Evolutionary conservation across 2,888 invertebrate genomes (phyloP).

Genomic region (Eucera pruinosa): DNA sequence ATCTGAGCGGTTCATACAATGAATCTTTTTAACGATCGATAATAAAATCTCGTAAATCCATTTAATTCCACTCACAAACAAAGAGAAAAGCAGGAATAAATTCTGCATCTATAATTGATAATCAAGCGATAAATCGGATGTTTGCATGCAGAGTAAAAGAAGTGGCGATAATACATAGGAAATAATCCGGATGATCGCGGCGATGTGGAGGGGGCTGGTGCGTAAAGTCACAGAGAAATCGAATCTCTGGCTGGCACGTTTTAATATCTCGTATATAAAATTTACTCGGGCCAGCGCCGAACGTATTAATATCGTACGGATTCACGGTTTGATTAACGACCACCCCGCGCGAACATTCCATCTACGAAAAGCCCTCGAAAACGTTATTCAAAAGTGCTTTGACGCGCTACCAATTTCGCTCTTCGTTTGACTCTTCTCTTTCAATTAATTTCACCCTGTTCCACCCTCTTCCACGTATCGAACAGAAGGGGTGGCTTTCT

Average conservation of each 20-base stretch:
- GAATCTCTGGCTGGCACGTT: neutral
- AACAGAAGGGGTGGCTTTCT: neutral
- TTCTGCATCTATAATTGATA: neutral
- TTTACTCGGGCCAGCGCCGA: neutral
- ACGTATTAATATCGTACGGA: conserved; percentile 33
- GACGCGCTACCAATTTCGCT: conserved; percentile 14
- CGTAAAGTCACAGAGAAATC: neutral
- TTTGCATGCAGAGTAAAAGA: neutral
- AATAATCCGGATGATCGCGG: conserved; percentile 22
- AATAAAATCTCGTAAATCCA: too few species aligned
- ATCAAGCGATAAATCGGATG: neutral
- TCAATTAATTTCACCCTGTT: conserved; percentile 10
- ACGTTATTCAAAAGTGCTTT: conserved; percentile 13
- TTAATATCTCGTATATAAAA: conserved; percentile 35
- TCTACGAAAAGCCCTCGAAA: conserved; percentile 10
- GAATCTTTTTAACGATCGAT: too few species aligned
- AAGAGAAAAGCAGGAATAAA: too few species aligned
- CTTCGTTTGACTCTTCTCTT: conserved; percentile 10
- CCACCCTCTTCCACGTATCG: neutral
- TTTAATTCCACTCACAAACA: too few species aligned
- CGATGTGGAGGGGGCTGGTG: too few species aligned
- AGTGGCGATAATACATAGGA: neutral
- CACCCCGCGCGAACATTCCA: conserved; percentile 1
- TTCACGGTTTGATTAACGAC: conserved; percentile 41
- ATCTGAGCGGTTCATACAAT: too few species aligned